phyloP scores from a whole-genome alignment of 2,797 vertebrate species.

The Myripristis murdjan region DNA sequence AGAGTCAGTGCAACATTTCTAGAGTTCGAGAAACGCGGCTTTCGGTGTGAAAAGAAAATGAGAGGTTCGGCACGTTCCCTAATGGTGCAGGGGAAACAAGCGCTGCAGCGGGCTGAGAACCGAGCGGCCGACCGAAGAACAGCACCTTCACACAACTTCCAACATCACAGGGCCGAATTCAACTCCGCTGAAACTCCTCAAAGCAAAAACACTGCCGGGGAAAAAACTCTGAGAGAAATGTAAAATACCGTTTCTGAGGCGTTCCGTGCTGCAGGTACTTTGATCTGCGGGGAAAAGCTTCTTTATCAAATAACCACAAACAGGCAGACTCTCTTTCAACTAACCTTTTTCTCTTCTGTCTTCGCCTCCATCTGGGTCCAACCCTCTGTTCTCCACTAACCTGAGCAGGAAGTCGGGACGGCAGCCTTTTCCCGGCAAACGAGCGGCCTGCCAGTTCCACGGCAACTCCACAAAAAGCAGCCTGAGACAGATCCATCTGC shows the following conservation, averaged over 20 bases:
- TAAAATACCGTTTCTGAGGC: constrained; percentile 37
- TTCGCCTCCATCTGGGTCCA: constrained; percentile 3
- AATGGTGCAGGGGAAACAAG: not conserved
- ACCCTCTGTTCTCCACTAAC: constrained; percentile 21
- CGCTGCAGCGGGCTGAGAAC: not conserved
- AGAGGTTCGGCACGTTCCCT: constrained; percentile 3
- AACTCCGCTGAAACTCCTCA: constrained; percentile 8
- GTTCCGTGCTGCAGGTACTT: constrained; percentile 40
- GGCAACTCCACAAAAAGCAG: constrained; percentile 7
- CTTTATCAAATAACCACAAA: constrained; percentile 54
- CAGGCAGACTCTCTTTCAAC: constrained; percentile 35
- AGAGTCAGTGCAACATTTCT: not conserved
- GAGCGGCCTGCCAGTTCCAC: constrained; percentile 6
- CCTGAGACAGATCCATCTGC: constrained; percentile 20
- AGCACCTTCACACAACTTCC: not conserved
- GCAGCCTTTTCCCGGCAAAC: constrained; percentile 6
- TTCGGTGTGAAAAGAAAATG: constrained; percentile 19
- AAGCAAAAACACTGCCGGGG: constrained; percentile 21
- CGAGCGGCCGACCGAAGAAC: not conserved
- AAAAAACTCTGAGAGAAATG: constrained; percentile 28
- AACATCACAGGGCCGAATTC: constrained; percentile 12
- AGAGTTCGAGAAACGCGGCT: not conserved
- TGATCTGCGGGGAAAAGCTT: constrained; percentile 53
- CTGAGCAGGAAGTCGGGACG: constrained; percentile 19
- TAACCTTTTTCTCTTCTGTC: not conserved